Conservation (phyloP, 2,888 invertebrate species). For the Abrostola tripartita region DNA sequence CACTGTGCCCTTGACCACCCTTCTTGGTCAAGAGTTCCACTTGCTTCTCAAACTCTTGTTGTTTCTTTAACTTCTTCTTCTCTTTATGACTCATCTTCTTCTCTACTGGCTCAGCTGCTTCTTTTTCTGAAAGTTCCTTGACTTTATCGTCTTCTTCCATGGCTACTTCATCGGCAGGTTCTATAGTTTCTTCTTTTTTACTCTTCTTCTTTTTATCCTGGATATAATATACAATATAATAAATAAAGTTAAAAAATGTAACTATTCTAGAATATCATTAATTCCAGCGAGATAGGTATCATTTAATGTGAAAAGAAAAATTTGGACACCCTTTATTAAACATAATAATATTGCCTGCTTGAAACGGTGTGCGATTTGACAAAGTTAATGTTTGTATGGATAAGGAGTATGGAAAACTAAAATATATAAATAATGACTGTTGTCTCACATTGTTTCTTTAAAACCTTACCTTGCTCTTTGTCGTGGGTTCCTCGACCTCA, state of each 20-base stretch:
- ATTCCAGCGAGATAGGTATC: no score
- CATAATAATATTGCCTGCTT: no score
- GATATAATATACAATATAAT: neutral
- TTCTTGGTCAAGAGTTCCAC: conserved; percentile 95
- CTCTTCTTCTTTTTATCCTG: conserved; percentile 70
- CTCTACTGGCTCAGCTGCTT: conserved; percentile 82
- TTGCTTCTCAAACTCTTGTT: conserved; percentile 96
- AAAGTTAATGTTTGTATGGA: no score
- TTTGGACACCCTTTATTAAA: no score
- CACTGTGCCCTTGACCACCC: conserved; percentile 96
- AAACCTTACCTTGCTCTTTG: conserved; percentile 63
- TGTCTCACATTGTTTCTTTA: neutral
- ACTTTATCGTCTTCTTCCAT: conserved; percentile 70
- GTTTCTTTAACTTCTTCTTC: conserved; percentile 96
- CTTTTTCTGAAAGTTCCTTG: conserved; percentile 62
- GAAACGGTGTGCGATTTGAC: no score
- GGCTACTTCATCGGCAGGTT: conserved; percentile 62
- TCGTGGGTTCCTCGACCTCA: conserved; percentile 62
- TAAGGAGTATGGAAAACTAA: no score
- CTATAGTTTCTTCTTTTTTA: conserved; percentile 57
- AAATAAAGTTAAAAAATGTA: neutral
- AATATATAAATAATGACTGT: no score
- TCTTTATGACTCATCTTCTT: conserved; percentile 96
- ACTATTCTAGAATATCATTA: neutral
- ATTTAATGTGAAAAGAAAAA: no score